Evolutionary conservation across 2,888 invertebrate genomes (phyloP), one percentile per base, ranked within the genome.

Genomic region (Actias luna): DNA sequence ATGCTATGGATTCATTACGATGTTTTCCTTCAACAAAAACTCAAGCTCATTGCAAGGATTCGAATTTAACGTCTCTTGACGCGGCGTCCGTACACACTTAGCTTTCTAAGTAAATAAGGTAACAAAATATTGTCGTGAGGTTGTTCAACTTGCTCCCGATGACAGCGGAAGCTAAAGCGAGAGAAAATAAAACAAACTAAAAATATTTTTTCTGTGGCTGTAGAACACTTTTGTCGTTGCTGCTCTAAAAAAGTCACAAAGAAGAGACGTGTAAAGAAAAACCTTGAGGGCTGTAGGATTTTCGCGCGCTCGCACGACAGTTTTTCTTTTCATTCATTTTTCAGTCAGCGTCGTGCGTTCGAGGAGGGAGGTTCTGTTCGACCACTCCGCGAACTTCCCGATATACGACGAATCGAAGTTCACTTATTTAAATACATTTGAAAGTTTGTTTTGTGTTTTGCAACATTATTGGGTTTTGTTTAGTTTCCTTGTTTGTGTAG

Each of bases 401-500:
- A 55, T 55, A n/a, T 29, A 29, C 29, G 55, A 5, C 29, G 29
- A 74, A 80, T 73, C 16, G 16, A 55, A 55, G 29, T 27, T 55
- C 29, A 7, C 16, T 29, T 55, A 50, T 50, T 50, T 50, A 50
- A 50, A 27, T 55, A 55, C 55, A 10, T 27, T 29, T 27, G 8
- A n/a, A 5, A 18, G 59, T 27, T 39, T 42, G 29, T 42, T 36
- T 69, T 59, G 66, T 69, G 69, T 67, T 65, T 70, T 72, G 67
- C 65, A 69, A 69, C 72, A 72, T 70, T 46, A 66, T 68, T 71
- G 62, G 64, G 63, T 75, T 75, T 68, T 70, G 31, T 42, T 58
- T 62, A 29, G 27, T 58, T 70, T 76, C 74, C 63, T 65, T 67
- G 70, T 71, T 69, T 74, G 72, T 67, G 75, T 75, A 75, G 74